phyloP scores from a whole-genome alignment of 2,113 vertebrate genomes.

The Tragelaphus imberbis region DNA sequence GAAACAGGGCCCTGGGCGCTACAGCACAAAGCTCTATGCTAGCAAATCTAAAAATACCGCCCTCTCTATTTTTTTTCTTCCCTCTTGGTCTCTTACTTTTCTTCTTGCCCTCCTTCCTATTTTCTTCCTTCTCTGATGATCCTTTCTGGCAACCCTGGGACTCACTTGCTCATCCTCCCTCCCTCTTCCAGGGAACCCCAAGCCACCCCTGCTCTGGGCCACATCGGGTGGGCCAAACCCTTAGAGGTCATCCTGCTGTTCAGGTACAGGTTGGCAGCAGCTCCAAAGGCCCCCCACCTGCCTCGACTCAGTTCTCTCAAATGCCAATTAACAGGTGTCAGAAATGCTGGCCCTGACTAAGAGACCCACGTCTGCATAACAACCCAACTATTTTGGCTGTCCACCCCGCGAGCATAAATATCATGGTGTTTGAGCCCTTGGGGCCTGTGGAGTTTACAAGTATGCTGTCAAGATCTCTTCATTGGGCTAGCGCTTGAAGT shows the following conservation, averaged over 20 bases:
- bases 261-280: conserved; percentile 59
- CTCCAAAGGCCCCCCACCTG: background rate
- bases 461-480: conserved; percentile 85
- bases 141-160: background rate
- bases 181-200: background rate
- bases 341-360: conserved; percentile 73
- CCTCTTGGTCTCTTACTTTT: conserved; percentile 38
- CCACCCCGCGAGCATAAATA: conserved; percentile 79
- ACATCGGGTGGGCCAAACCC: background rate
- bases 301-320: conserved; percentile 74
- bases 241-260: background rate
- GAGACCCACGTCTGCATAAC: conserved; percentile 78
- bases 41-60: conserved; percentile 65
- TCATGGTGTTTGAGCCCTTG: conserved; percentile 82
- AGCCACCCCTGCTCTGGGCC: background rate
- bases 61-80: conserved; percentile 31
- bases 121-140: conserved; percentile 43
- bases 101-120: conserved; percentile 3
- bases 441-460: conserved; percentile 85
- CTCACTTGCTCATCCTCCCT: background rate
- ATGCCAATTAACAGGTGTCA: conserved; percentile 86
- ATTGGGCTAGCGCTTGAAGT: conserved; percentile 84
- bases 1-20: background rate
- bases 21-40: conserved; percentile 8
- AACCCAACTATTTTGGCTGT: conserved; percentile 79